A percentile compares a stretch with the other conserved stretches of the same genome.
Evolutionary conservation across 1,140 invertebrate species (phyloP).

Genomic region (Brachionus koreanus): DNA sequence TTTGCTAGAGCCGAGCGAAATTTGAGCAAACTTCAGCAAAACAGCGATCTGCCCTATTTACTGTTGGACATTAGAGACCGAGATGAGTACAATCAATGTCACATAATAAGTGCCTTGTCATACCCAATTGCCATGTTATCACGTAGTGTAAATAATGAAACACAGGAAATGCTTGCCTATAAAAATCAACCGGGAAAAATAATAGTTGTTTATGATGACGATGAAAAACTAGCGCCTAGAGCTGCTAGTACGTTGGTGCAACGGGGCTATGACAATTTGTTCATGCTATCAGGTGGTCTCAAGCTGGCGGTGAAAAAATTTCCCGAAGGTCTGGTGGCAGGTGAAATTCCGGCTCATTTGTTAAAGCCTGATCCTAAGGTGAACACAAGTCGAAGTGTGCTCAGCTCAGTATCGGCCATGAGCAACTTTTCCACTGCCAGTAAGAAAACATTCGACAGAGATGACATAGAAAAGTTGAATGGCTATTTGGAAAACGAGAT

Average conservation of each 20-base stretch:
- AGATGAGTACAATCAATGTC: conserved; percentile 57
- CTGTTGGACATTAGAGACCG: conserved; percentile 60
- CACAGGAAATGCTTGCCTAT: conserved; percentile 52
- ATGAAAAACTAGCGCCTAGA: conserved; percentile 56
- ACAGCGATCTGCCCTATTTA: conserved; percentile 57
- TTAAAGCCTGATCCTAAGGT: conserved; percentile 47
- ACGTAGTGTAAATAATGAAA: conserved; percentile 59
- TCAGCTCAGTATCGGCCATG: neutral
- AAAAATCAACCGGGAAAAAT: conserved; percentile 60
- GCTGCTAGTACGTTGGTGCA: conserved; percentile 60
- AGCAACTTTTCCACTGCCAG: conserved; percentile 32
- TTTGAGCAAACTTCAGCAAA: conserved; percentile 34
- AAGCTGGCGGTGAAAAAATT: conserved; percentile 54
- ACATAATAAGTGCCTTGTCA: conserved; percentile 57
- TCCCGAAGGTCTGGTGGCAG: conserved; percentile 54
- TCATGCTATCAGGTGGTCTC: conserved; percentile 61
- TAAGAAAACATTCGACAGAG: conserved; percentile 48
- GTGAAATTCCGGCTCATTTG: conserved; percentile 46
- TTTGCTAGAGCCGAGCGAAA: conserved; percentile 43
- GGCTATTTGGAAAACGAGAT: conserved; percentile 49
- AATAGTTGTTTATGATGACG: conserved; percentile 62
- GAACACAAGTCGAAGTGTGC: conserved; percentile 44
- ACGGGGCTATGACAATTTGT: conserved; percentile 62
- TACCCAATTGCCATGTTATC: conserved; percentile 59
- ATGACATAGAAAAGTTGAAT: conserved; percentile 51